Conservation (phyloP, 2,797 vertebrate genomes). For the Lacerta viridis region DNA sequence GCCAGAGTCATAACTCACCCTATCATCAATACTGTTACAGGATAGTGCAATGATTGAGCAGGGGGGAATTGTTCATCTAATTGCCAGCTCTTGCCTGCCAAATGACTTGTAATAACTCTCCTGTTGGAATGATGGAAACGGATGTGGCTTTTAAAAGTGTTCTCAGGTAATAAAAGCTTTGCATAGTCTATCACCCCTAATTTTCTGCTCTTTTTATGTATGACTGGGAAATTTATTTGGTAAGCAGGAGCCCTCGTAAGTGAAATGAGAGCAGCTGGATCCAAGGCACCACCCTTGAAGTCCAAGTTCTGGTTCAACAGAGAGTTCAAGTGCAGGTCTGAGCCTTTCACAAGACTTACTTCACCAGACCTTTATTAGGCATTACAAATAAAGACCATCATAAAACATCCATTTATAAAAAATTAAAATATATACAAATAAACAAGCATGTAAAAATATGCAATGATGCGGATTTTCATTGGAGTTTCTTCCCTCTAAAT, state of each 20-base stretch:
- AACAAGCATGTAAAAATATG: too few relatives aligned
- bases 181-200: slow-evolving; percentile 47
- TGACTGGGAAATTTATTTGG: slow-evolving; percentile 34
- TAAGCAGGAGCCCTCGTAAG: rapidly evolving
- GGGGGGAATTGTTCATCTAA: slow-evolving; percentile 67
- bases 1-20: slow-evolving; percentile 65
- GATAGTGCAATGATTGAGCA: slow-evolving; percentile 52
- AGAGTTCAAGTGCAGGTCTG: neutral
- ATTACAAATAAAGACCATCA: too few relatives aligned
- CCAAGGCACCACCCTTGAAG: too few relatives aligned
- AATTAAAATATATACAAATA: too few relatives aligned
- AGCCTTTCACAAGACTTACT: neutral
- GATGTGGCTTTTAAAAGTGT: slow-evolving; percentile 56
- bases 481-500: too few relatives aligned
- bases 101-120: slow-evolving; percentile 70
- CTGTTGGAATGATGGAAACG: slow-evolving; percentile 60
- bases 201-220: slow-evolving; percentile 45
- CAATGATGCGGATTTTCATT: too few relatives aligned
- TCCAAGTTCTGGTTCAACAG: neutral
- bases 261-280: neutral
- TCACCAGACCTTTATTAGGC: too few relatives aligned
- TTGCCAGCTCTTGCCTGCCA: slow-evolving; percentile 66
- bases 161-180: slow-evolving; percentile 65
- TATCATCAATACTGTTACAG: slow-evolving; percentile 52
- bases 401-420: too few relatives aligned